phyloP scores from a whole-genome alignment of 2,113 vertebrate species.

The Felis chaus region DNA sequence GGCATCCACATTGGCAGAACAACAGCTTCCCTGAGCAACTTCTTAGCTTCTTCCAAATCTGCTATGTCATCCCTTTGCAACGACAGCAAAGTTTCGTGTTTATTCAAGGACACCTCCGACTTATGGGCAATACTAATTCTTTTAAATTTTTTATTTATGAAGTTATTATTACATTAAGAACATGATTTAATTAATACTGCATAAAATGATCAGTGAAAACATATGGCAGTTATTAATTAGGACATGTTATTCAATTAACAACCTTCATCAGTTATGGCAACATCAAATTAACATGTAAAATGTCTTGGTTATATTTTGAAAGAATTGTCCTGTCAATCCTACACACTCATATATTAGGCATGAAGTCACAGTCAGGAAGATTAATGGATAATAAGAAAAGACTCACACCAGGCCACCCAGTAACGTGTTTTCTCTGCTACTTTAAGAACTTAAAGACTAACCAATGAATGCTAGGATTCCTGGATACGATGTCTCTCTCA shows the following conservation, averaged over 20 bases:
- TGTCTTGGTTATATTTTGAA: slow-evolving; percentile 1
- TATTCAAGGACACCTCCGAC: background rate
- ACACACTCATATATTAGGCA: slow-evolving; percentile 16
- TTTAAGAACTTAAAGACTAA: slow-evolving; percentile 76
- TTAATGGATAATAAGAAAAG: background rate
- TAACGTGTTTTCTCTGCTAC: background rate
- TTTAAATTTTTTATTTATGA: slow-evolving; percentile 46
- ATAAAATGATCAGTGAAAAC: slow-evolving; percentile 69
- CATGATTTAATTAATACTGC: slow-evolving; percentile 42
- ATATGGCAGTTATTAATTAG: slow-evolving; percentile 55
- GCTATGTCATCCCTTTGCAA: slow-evolving; percentile 89
- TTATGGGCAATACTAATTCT: slow-evolving; percentile 47
- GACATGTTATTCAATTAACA: slow-evolving; percentile 73
- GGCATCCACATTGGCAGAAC: slow-evolving; percentile 93
- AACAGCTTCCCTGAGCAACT: slow-evolving; percentile 89
- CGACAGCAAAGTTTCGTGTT: slow-evolving; percentile 45
- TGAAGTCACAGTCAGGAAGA: slow-evolving; percentile 54
- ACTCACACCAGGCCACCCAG: background rate
- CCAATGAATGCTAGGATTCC: slow-evolving; percentile 97
- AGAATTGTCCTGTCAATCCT: slow-evolving; percentile 14
- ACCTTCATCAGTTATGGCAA: slow-evolving; percentile 22
- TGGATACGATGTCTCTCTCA: slow-evolving; percentile 97
- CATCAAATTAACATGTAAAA: slow-evolving; percentile 60
- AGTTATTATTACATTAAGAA: slow-evolving; percentile 54
- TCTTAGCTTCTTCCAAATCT: slow-evolving; percentile 90